phyloP scores from a whole-genome alignment of 2,113 vertebrate genomes.

The human (Homo sapiens) region GRCh38 chr15:35526001-35526500 shows the following conservation, averaged over 20 bases:
- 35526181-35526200: background rate
- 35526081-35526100: background rate
- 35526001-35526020: background rate
- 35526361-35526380: background rate
- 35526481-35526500: background rate
- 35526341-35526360: conserved; percentile 3
- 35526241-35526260: background rate
- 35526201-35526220: background rate
- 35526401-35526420: background rate
- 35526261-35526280: background rate
- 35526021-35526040: background rate
- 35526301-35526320: background rate
- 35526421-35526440: background rate
- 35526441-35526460: background rate
- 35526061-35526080: conserved; percentile 33
- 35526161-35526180: background rate
- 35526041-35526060: background rate
- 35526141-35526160: background rate
- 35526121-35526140: background rate
- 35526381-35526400: background rate
- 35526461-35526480: background rate
- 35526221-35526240: background rate
- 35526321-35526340: background rate
- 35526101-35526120: background rate
- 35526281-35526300: background rate